Base-by-base conservation (phyloP, 2,113 vertebrate species). In the Cyanoderma ruficeps region DNA sequence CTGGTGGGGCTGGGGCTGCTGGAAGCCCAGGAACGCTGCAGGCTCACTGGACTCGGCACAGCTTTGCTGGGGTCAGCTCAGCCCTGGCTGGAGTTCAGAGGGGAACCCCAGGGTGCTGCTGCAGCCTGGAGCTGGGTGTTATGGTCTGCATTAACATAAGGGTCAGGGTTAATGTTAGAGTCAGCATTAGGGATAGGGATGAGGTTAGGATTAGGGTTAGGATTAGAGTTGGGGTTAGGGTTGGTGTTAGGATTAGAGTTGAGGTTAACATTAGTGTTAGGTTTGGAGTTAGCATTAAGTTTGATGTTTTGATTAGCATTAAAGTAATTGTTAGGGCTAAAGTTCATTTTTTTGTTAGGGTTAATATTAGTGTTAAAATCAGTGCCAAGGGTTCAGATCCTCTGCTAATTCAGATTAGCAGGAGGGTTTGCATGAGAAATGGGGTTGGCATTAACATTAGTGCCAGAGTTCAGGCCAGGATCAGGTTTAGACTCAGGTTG, bases 41-140 rank as follows among this genome's bases (percentile, higher is more conserved):
- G 31, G 9, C 30, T 74, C 6, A 1, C 31, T 2, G 0, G 22
- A 64, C 30, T 57, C 0, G 0, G 27, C 72, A 20, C 2, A 3
- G 74, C 23, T 78, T 42, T 60, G 10, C 27, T 61, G 35, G 18
- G 10, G 14, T 42, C 56, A 70, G 42, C 49, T 76, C 47, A 83
- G 47, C 39, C 37, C 9, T 2, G 1, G 20, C 17, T 64, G 77
- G 49, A 74, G 31, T 15, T 77, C 47, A 23, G 23, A n/a, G 13
- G 37, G 33, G 53, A 13, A 15, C 4, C 27, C 27, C n/a, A 47
- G 25, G 31, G 42, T 17, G 55, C 55, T 21, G 3, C 39, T 37
- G 28, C 50, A 82, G 55, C 14, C 50, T 15, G 23, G 27, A 78
- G 30, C 2, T 39, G 56, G 52, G 28, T 23, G 2, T 44, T 50